Base-by-base conservation (phyloP, 2,797 vertebrate genomes). In the Clarias laeviceps region DNA sequence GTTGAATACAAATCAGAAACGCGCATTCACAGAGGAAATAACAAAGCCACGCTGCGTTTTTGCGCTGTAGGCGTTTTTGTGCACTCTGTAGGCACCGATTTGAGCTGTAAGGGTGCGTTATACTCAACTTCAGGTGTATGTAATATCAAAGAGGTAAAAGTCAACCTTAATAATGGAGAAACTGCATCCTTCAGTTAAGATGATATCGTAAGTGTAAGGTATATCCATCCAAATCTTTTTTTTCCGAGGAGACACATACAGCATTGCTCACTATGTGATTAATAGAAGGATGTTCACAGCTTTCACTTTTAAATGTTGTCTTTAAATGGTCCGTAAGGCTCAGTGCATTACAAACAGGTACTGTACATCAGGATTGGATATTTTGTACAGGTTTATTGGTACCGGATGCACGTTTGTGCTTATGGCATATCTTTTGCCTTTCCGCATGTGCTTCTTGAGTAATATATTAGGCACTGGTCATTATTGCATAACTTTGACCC, bases 401-500 rank as follows among this genome's bases (percentile, higher is more conserved):
- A 70, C 80, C 37, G 59, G 69, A 70, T 65, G 78, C 69, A 54
- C 54, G 45, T 73, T 84, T 70, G 59, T 84, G 64, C 72, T 61
- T 65, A 82, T 76, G 82, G 59, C 82, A 68, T 54, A 54, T 70
- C 50, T 56, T 37, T 84, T 86, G 76, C 66, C 77, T 83, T 34
- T 82, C 81, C 64, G 84, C 27, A 68, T 85, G 78, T 84, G 86
- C 83, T 82, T 88, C 68, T 79, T 54, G 34, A 81, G 83, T 93
- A 90, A 92, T 94, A 91, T 91, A 93, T 90, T 94, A 96, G 95
- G 95, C 95, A 96, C 95, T 96, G 93, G 89, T 95, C 83, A 91
- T 95, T 96, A 96, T 96, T 96, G 95, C 95, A 96, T 96, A 96
- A 96, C 94, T 95, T 95, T 95, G 94, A 96, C 95, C 95, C 95